phyloP scores from a whole-genome alignment of 2,113 vertebrate genomes.

The Limanda limanda region DNA sequence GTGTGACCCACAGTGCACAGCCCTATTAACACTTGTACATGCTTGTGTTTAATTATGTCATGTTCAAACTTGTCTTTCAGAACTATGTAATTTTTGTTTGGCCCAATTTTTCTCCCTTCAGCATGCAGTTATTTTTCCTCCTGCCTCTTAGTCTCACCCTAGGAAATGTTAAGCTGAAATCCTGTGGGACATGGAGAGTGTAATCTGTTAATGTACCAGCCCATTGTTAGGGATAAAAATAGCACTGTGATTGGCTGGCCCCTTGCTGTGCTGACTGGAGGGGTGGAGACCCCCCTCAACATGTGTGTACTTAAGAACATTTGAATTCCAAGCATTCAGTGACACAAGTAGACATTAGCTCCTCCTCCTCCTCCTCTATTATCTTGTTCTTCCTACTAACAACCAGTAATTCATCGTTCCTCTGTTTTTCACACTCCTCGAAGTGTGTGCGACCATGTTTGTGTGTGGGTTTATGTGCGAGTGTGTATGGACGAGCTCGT shows the following conservation, averaged over 20 bases:
- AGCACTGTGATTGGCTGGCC: conserved; percentile 65
- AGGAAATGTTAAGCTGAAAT: conserved; percentile 60
- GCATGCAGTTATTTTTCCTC: neutral
- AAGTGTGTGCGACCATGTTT: neutral
- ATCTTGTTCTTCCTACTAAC: conserved; percentile 10
- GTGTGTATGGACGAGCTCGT: conserved; percentile 20
- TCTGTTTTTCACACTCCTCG: neutral
- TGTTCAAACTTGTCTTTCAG: conserved; percentile 9
- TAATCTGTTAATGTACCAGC: conserved; percentile 73
- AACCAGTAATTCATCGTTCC: conserved; percentile 49
- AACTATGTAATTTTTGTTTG: conserved; percentile 10
- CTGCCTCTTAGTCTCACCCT: conserved; percentile 31
- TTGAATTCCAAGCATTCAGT: neutral
- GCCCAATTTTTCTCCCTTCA: conserved; percentile 21
- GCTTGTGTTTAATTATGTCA: conserved; percentile 8
- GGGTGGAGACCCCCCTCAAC: conserved; percentile 23
- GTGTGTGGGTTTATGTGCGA: conserved; percentile 36
- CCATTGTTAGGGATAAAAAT: conserved; percentile 68
- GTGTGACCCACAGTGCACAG: neutral
- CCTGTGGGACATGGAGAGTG: conserved; percentile 53
- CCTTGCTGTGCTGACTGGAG: conserved; percentile 40
- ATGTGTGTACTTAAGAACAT: conserved; percentile 5
- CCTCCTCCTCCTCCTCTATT: neutral
- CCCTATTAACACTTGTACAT: neutral
- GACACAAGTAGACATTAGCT: neutral